Evolutionary conservation across 92 coral and sea anemone species (phyloP).

Genomic region (Chrysogorgia sp.): DNA sequence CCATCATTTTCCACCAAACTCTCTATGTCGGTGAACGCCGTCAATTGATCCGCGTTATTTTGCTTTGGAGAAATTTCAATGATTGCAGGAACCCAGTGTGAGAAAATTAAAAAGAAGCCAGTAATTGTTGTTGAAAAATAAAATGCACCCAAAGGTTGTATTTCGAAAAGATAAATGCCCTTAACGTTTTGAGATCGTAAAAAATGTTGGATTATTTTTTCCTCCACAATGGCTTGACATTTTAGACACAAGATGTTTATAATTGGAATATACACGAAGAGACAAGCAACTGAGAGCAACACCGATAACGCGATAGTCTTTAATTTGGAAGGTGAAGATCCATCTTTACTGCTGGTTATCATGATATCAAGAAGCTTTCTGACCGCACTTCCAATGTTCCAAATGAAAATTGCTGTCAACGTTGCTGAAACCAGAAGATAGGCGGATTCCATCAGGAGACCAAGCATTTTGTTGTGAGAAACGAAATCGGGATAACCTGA

Average conservation of each 20-base stretch:
- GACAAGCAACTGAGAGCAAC: neutral
- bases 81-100: conserved; percentile 1
- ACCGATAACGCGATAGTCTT: conserved; percentile 10
- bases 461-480: neutral
- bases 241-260: neutral
- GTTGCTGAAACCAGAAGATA: neutral
- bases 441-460: neutral
- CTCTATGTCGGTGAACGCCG: neutral
- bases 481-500: conserved; percentile 6
- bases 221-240: neutral
- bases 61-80: neutral
- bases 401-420: neutral
- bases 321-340: neutral
- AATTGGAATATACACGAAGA: conserved; percentile 12
- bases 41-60: neutral
- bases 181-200: neutral
- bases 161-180: neutral
- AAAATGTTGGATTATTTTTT: neutral
- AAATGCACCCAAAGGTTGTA: neutral
- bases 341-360: neutral
- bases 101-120: conserved; percentile 19
- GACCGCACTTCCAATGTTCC: conserved; percentile 1
- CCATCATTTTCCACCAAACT: neutral
- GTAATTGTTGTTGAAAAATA: neutral
- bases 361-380: conserved; percentile 11